A percentile compares a stretch with the other conserved stretches of the same genome.
phyloP scores from a whole-genome alignment of 1,140 invertebrate genomes.

The Aphelinus atriplicis region DNA sequence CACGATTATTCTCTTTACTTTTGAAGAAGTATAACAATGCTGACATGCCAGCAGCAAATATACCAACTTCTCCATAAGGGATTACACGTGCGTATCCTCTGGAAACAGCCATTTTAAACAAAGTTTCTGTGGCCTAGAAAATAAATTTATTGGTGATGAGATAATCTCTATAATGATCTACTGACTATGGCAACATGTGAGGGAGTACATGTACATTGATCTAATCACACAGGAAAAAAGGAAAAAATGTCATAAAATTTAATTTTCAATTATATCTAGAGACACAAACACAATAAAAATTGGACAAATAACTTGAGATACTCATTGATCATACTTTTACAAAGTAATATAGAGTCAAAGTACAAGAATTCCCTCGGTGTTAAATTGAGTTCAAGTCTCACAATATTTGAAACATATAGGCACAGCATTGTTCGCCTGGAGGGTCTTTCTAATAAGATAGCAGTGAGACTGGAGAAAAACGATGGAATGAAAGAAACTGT shows the following conservation, averaged over 20 bases:
- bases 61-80: conserved; percentile 73
- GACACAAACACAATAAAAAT: neutral
- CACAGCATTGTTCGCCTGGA: conserved; percentile 76
- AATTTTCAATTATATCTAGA: neutral
- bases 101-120: conserved; percentile 77
- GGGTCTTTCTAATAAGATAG: conserved; percentile 80
- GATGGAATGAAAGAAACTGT: conserved; percentile 78
- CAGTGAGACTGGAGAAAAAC: conserved; percentile 75
- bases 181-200: neutral
- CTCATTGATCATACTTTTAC: conserved; percentile 2
- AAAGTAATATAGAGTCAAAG: conserved; percentile 21
- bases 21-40: conserved; percentile 71
- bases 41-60: conserved; percentile 72
- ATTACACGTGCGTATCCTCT: conserved; percentile 72
- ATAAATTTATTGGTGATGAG: conserved; percentile 25
- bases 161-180: neutral
- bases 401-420: conserved; percentile 84
- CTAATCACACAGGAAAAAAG: neutral
- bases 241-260: neutral
- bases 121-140: conserved; percentile 76
- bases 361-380: conserved; percentile 13
- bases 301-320: neutral
- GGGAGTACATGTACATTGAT: conserved; percentile 16
- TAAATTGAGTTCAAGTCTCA: conserved; percentile 60
- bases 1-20: conserved; percentile 63